Evolutionary conservation across 2,888 invertebrate species (phyloP).

Genomic region (Thymelicus lineola): DNA sequence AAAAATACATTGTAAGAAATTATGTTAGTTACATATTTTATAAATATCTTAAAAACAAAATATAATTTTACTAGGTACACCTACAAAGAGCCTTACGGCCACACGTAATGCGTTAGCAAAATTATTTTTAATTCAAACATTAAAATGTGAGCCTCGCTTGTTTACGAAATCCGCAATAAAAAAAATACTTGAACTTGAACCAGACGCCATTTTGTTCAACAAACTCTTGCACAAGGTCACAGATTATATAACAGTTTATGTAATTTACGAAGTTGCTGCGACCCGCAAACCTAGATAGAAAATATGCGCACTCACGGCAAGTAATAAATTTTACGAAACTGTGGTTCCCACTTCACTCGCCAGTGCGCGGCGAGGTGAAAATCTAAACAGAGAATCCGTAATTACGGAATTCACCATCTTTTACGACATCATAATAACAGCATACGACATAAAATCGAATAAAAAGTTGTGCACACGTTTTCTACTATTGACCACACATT

Average conservation of each 20-base stretch:
- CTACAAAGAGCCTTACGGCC: neutral
- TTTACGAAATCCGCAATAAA: constrained; percentile 33
- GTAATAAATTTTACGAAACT: constrained; percentile 28
- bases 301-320: constrained; percentile 16
- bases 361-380: neutral
- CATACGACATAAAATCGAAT: neutral
- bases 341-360: constrained; percentile 3
- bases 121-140: constrained; percentile 21
- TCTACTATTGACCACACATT: too few relatives aligned
- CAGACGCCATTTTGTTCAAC: constrained; percentile 43
- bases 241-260: constrained; percentile 58
- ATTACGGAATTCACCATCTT: neutral
- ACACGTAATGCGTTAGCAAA: neutral
- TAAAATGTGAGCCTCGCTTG: neutral
- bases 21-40: too few relatives aligned
- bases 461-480: neutral
- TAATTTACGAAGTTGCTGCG: constrained; percentile 45
- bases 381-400: neutral
- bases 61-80: too few relatives aligned
- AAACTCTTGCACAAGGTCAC: constrained; percentile 66
- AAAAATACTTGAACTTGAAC: constrained; percentile 63
- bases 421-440: neutral
- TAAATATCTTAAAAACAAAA: too few relatives aligned
- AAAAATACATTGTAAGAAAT: too few relatives aligned
- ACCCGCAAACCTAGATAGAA: constrained; percentile 52